A percentile compares a stretch with the other conserved stretches of the same genome.
Conservation (phyloP, 2,113 vertebrate genomes). For the Potamarius usumacintae region DNA sequence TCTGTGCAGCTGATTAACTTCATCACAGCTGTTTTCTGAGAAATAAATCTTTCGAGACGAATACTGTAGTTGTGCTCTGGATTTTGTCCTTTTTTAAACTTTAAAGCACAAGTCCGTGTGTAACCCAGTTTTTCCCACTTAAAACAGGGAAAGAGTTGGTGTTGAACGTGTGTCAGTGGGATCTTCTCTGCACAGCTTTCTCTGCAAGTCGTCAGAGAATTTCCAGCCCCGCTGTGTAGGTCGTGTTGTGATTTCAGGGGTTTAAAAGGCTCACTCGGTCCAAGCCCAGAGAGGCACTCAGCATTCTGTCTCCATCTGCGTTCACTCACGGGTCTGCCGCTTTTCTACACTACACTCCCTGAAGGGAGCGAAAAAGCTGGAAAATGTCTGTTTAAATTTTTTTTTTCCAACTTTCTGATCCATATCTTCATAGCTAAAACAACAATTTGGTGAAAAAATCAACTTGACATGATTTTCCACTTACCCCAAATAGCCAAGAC, state of each 20-base stretch:
- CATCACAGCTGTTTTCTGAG: neutral
- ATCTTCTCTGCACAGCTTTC: neutral
- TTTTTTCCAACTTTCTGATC: neutral
- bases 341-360: neutral
- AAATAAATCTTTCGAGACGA: neutral
- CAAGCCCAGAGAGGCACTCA: neutral
- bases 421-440: neutral
- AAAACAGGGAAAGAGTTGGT: neutral
- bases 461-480: slow-evolving; percentile 7
- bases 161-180: neutral
- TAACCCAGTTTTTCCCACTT: neutral
- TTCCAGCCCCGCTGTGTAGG: neutral
- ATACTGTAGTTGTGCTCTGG: neutral
- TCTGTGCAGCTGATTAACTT: neutral
- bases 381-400: neutral
- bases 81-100: neutral
- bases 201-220: neutral
- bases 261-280: slow-evolving; percentile 14
- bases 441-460: neutral
- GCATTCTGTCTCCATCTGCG: slow-evolving; percentile 4
- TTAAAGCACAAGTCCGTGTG: neutral
- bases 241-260: neutral
- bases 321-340: neutral
- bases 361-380: neutral
- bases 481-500: neutral